Base-by-base conservation (phyloP, 2,797 vertebrate species). In the Pelochelys cantorii region DNA sequence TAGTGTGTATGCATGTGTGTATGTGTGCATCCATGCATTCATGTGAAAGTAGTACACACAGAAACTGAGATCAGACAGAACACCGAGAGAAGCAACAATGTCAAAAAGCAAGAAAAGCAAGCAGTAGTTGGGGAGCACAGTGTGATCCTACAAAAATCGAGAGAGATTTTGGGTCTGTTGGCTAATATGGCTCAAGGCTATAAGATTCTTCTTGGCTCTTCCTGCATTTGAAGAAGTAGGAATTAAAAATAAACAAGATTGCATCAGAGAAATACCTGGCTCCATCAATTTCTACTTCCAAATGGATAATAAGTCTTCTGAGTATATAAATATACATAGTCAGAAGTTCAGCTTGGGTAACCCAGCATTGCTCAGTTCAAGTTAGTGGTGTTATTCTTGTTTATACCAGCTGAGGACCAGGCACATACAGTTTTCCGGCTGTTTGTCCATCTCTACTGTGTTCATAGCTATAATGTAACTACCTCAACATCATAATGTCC, bases 391-490 rank as follows among this genome's bases (percentile, higher is more conserved):
- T 17, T 0, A 0, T 15, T 18, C 37, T 2, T 86, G 65, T 88
- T 80, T 52, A 4, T 75, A 42, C 12, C 10, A 78, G 5, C 13
- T 81, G 10, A 42, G 17, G n/a, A 57, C 23, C 4, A 71, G 31
- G 4, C 80, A 54, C 0, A 2, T 60, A 29, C 1, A 0, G 54
- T 3, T 55, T 89, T 89, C 7, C 11, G 1, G 9, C 11, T 83
- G 1, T 29, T 90, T 17, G 1, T 93, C 83, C 78, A 31, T 78
- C 29, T 7, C 23, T 78, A 1, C 14, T 80, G 9, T 57, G 14
- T 2, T 89, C 1, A 10, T 29, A 82, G 86, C 23, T 68, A 48
- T 81, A 9, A 3, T 77, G 12, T 4, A 88, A n/a, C 13, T 68
- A 55, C 29, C 2, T 52, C 14, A 53, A 4, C 60, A 42, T 88